phyloP scores from a whole-genome alignment of 2,888 invertebrate genomes.

The Cheilosia vernalis region DNA sequence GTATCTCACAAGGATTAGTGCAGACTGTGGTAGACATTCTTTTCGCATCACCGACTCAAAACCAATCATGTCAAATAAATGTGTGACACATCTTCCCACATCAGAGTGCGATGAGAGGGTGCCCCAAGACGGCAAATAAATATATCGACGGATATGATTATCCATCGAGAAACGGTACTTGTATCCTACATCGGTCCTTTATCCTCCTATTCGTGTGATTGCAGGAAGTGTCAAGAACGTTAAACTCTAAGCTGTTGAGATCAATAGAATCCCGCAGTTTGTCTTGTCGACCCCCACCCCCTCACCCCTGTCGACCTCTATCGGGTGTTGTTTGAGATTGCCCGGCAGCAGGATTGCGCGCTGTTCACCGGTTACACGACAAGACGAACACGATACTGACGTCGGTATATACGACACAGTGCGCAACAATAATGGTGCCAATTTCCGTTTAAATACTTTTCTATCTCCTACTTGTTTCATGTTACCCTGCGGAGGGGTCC shows the following conservation, averaged over 20 bases:
- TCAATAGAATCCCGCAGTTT: constrained; percentile 74
- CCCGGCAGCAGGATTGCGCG: constrained; percentile 66
- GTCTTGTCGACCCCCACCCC: not conserved
- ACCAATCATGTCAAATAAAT: constrained; percentile 73
- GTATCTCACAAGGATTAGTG: constrained; percentile 49
- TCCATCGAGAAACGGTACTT: constrained; percentile 69
- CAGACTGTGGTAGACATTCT: constrained; percentile 39
- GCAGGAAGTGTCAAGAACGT: constrained; percentile 75
- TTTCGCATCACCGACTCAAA: constrained; percentile 43
- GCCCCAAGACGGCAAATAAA: constrained; percentile 59
- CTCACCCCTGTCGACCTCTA: no score
- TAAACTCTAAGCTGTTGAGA: constrained; percentile 61
- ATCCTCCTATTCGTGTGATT: constrained; percentile 57
- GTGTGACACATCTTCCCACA: constrained; percentile 60
- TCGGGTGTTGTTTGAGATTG: constrained; percentile 37
- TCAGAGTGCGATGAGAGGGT: not conserved
- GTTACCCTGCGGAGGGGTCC: constrained; percentile 18
- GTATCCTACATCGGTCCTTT: constrained; percentile 36
- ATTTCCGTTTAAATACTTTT: constrained; percentile 75
- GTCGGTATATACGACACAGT: constrained; percentile 55
- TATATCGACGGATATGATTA: constrained; percentile 74
- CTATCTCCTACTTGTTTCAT: constrained; percentile 67
- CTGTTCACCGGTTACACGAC: constrained; percentile 64
- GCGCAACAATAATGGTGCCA: constrained; percentile 75
- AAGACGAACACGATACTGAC: constrained; percentile 59